Evolutionary conservation across 2,113 vertebrate species (phyloP).

Genomic region (Sisor rabdophorus): DNA sequence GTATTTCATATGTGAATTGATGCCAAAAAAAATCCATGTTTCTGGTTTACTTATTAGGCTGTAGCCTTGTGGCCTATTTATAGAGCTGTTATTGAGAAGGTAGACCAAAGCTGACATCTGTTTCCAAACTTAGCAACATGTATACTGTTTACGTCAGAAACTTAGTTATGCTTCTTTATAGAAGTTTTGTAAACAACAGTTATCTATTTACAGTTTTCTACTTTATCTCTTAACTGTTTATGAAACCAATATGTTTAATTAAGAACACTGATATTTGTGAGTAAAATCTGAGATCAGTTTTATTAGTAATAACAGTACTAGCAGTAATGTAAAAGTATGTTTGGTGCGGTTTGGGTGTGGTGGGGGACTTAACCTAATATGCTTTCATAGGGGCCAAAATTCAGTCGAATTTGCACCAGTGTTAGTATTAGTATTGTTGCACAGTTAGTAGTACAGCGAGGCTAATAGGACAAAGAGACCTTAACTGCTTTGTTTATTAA

Average conservation of each 20-base stretch:
- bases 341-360: too few relatives aligned
- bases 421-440: too few relatives aligned
- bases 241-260: not conserved
- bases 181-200: not conserved
- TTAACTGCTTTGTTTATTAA: too few relatives aligned
- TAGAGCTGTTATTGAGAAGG: not conserved
- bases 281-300: too few relatives aligned
- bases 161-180: not conserved
- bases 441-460: too few relatives aligned
- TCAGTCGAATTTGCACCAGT: too few relatives aligned
- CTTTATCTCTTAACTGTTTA: not conserved
- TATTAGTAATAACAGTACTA: too few relatives aligned
- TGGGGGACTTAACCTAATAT: too few relatives aligned
- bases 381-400: too few relatives aligned
- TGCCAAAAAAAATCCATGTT: not conserved
- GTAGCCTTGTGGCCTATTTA: not conserved
- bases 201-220: not conserved
- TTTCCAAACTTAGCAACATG: not conserved
- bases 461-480: too few relatives aligned
- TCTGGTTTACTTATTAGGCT: not conserved
- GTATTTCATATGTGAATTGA: not conserved
- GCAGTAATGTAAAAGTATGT: too few relatives aligned
- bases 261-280: not conserved
- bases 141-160: not conserved
- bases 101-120: not conserved